These are phyloP conservation scores for Chalcosyrphus nemorum DNA, from an alignment of 2,888 invertebrate genomes.

Conservation along the genomic window DNA sequence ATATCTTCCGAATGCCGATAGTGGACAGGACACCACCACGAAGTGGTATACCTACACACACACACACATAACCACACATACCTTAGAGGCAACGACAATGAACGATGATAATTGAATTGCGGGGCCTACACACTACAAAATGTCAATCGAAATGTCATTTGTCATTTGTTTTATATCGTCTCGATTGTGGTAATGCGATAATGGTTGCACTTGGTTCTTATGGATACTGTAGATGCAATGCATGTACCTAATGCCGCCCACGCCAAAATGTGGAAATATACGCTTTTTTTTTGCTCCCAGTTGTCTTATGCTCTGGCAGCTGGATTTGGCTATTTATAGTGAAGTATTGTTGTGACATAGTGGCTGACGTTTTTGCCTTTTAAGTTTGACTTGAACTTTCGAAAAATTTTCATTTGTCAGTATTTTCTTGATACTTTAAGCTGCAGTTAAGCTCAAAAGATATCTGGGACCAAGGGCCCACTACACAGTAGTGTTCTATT, in stretches of 20 bases:
- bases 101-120: slow-evolving; percentile 73
- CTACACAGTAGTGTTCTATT: too few relatives aligned
- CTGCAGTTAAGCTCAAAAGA: too few relatives aligned
- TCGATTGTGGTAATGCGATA: slow-evolving; percentile 72
- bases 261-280: background rate
- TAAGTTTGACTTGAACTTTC: too few relatives aligned
- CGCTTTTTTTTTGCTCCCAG: too few relatives aligned
- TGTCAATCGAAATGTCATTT: slow-evolving; percentile 72
- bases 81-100: slow-evolving; percentile 65
- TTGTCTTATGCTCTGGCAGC: too few relatives aligned
- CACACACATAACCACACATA: background rate
- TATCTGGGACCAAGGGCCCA: too few relatives aligned
- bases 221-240: slow-evolving; percentile 57
- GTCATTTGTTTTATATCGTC: slow-evolving; percentile 72
- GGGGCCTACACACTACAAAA: slow-evolving; percentile 72
- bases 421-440: too few relatives aligned
- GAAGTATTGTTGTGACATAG: too few relatives aligned
- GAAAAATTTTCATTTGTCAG: too few relatives aligned
- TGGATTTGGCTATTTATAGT: too few relatives aligned
- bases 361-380: too few relatives aligned
- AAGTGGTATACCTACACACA: slow-evolving; percentile 26
- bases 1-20: slow-evolving; percentile 72
- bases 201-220: slow-evolving; percentile 70
- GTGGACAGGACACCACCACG: slow-evolving; percentile 72
- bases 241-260: slow-evolving; percentile 5